phyloP scores from a whole-genome alignment of 2,113 vertebrate genomes.

The Clupea harengus region DNA sequence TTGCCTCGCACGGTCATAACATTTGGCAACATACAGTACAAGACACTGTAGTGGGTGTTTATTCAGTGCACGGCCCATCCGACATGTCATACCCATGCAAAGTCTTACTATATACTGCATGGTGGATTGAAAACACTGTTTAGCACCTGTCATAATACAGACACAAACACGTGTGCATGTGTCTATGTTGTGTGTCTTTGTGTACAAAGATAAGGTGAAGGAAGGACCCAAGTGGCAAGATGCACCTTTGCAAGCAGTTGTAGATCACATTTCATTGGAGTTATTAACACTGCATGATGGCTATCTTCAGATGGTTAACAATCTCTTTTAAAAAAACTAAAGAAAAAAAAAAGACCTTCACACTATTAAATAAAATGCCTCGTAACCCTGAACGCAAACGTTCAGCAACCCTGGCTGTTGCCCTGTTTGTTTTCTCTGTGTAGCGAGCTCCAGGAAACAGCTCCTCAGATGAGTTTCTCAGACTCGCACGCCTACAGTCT shows the following conservation, averaged over 20 bases:
- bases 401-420: conserved; percentile 9
- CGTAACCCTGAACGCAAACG: conserved; percentile 11
- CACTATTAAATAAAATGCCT: conserved; percentile 14
- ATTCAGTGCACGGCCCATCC: background rate
- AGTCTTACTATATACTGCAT: conserved; percentile 39
- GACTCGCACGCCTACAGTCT: conserved; percentile 3
- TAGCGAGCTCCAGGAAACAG: conserved; percentile 6
- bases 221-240: conserved; percentile 4
- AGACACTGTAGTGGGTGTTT: conserved; percentile 23
- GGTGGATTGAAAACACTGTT: conserved; percentile 31
- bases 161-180: conserved; percentile 30
- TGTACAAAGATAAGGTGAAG: background rate
- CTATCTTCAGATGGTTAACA: conserved; percentile 19
- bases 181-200: background rate
- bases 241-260: background rate
- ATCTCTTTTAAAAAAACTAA: background rate
- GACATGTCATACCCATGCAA: conserved; percentile 13
- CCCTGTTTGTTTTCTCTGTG: background rate
- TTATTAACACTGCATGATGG: conserved; percentile 16
- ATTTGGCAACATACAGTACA: conserved; percentile 40
- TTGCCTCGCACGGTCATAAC: conserved; percentile 29
- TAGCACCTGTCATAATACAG: conserved; percentile 44
- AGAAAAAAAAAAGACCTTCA: conserved; percentile 33
- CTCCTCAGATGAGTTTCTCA: conserved; percentile 2
- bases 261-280: conserved; percentile 13